Evolutionary conservation across 2,888 invertebrate genomes (phyloP).

Genomic region (Julus scandinavius): DNA sequence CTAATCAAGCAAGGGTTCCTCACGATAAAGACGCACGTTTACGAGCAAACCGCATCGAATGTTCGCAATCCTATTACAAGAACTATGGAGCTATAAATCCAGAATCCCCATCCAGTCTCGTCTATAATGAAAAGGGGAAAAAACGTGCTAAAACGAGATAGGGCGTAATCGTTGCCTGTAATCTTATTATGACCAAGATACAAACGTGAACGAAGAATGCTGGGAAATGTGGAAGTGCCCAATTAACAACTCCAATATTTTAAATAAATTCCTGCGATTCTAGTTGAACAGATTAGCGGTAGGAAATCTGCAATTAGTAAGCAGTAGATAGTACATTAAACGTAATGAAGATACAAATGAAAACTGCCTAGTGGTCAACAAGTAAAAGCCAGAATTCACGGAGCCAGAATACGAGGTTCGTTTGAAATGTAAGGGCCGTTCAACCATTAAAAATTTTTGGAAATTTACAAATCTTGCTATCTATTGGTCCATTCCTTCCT

Average conservation of each 20-base stretch:
- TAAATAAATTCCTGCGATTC: not conserved
- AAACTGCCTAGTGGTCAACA: not conserved
- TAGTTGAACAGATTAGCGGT: not conserved
- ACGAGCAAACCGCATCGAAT: conserved; percentile 1
- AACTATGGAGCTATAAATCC: not conserved
- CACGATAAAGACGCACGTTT: not conserved
- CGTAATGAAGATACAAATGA: not conserved
- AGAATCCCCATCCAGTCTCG: not conserved
- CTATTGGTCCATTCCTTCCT: no score
- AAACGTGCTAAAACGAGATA: not conserved
- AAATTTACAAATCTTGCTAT: no score
- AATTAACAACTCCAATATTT: not conserved
- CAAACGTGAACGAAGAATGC: not conserved
- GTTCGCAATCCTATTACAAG: not conserved
- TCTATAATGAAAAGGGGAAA: not conserved
- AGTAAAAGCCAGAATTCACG: not conserved
- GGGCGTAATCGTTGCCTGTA: not conserved
- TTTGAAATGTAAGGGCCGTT: not conserved
- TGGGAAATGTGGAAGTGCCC: not conserved
- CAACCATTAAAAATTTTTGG: no score
- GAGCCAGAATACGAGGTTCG: not conserved
- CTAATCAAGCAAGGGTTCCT: not conserved
- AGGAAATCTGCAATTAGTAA: not conserved
- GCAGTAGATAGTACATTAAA: not conserved
- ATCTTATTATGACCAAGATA: not conserved